Evolutionary conservation across 2,888 invertebrate genomes (phyloP).

Genomic region (Rhingia rostrata): DNA sequence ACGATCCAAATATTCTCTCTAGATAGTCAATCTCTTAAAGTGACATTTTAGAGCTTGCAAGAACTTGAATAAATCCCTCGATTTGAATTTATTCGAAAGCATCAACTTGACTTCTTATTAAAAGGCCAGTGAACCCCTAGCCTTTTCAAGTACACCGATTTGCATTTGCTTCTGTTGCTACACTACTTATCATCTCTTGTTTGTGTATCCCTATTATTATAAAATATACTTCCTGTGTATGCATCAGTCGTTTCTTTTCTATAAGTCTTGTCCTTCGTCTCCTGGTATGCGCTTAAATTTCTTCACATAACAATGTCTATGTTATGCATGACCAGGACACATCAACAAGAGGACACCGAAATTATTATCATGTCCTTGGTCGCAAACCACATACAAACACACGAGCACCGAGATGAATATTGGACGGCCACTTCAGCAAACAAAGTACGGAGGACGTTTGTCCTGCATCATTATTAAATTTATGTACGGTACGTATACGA

Average conservation of each 20-base stretch:
- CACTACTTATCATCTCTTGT: constrained; percentile 37
- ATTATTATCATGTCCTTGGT: constrained; percentile 72
- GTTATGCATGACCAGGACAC: constrained; percentile 71
- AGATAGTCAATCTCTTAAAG: background rate
- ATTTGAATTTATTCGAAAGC: constrained; percentile 24
- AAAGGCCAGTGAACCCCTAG: constrained; percentile 42
- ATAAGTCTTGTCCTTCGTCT: constrained; percentile 2
- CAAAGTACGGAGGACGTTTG: constrained; percentile 62
- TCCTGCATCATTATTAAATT: constrained; percentile 74
- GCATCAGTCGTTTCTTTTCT: constrained; percentile 56
- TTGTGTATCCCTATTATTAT: constrained; percentile 62
- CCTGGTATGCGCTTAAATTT: constrained; percentile 58
- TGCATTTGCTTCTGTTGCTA: constrained; percentile 21
- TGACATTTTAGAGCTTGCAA: background rate
- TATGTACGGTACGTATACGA: constrained; percentile 43
- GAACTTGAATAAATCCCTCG: background rate
- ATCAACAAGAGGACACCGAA: constrained; percentile 68
- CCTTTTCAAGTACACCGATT: constrained; percentile 29
- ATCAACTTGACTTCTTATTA: constrained; percentile 43
- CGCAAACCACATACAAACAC: constrained; percentile 21
- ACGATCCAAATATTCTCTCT: no score
- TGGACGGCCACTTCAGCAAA: constrained; percentile 56
- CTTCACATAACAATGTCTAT: constrained; percentile 68
- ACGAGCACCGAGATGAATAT: constrained; percentile 16
- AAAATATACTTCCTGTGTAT: constrained; percentile 51